Evolutionary conservation across 2,797 vertebrate genomes (phyloP).

Genomic region (Brotogeris chrysoptera): DNA sequence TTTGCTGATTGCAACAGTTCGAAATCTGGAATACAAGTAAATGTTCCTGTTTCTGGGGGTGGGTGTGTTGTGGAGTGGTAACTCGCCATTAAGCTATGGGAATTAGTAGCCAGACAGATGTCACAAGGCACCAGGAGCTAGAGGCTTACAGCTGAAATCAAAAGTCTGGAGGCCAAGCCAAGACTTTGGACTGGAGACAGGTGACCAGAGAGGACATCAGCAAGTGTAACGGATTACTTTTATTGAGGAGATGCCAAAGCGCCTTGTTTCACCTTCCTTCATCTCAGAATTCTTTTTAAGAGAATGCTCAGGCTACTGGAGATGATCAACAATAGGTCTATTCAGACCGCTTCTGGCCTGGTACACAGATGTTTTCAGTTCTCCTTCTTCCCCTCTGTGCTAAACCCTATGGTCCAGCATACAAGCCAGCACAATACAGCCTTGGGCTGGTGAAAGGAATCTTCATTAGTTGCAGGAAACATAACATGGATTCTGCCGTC

Average conservation of each 20-base stretch:
- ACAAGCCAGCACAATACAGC: fast-evolving
- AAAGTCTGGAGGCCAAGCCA: background rate
- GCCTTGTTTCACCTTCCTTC: background rate
- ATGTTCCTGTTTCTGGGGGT: background rate
- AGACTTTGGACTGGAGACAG: background rate
- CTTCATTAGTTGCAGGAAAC: background rate
- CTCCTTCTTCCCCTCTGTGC: background rate
- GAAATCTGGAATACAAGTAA: background rate
- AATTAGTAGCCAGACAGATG: background rate
- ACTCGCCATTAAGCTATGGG: background rate
- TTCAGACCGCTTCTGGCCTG: background rate
- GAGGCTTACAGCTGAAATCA: background rate
- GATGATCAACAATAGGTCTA: background rate
- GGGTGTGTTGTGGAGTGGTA: background rate
- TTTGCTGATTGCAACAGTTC: background rate
- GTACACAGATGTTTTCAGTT: background rate
- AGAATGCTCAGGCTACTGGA: background rate
- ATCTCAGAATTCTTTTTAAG: background rate
- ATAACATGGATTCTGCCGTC: background rate
- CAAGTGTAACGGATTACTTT: background rate
- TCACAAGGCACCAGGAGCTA: background rate
- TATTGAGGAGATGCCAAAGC: background rate
- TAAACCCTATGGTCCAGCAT: background rate
- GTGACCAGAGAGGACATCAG: background rate
- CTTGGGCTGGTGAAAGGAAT: background rate